Percentiles rank a stretch among this genome's conserved stretches.
These are phyloP conservation scores for Butorides virescens DNA, from an alignment of 2,113 vertebrate genomes.

Conservation along the genomic window DNA sequence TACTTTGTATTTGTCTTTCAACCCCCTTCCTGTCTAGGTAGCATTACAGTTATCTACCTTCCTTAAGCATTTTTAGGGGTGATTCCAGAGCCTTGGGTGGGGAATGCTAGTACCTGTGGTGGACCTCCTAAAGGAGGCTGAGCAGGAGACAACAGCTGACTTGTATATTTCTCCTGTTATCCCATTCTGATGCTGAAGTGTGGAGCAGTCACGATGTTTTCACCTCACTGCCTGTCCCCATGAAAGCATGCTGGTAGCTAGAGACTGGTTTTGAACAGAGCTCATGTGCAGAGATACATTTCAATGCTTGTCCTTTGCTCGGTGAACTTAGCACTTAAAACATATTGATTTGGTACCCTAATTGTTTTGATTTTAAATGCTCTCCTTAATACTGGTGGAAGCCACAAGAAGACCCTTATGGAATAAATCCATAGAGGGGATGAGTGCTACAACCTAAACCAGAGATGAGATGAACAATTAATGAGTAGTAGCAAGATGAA, in stretches of 20 bases:
- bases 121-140: neutral
- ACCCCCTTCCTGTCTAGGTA: neutral
- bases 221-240: neutral
- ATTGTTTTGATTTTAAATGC: neutral
- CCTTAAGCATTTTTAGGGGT: neutral
- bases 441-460: neutral
- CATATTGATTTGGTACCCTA: neutral
- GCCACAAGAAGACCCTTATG: neutral
- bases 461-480: neutral
- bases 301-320: neutral
- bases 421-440: neutral
- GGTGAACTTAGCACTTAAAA: neutral
- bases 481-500: neutral
- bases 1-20: neutral
- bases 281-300: neutral
- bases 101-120: neutral
- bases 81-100: neutral
- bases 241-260: neutral
- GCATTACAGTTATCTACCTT: neutral
- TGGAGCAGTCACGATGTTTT: neutral
- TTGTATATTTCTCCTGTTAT: neutral
- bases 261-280: neutral
- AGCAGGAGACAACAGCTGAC: neutral
- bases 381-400: neutral
- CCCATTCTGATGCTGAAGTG: neutral